Conservation (phyloP, 2,113 vertebrate species). For the Cavia porcellus region DNA sequence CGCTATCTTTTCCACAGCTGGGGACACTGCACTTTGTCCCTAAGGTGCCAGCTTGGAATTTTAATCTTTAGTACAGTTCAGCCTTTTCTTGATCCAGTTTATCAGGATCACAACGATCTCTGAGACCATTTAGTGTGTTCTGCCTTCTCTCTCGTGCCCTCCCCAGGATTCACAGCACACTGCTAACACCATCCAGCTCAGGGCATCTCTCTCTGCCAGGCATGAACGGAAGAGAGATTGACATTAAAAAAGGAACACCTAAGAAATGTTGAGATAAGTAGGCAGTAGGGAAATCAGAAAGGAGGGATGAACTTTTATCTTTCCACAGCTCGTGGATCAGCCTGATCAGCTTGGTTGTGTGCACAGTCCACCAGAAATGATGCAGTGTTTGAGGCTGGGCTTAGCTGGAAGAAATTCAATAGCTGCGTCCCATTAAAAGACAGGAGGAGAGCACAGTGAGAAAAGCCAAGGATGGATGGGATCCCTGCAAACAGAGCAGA, state of each 20-base stretch:
- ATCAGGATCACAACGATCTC: conserved; percentile 87
- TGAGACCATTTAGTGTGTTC: conserved; percentile 80
- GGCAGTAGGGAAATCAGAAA: conserved; percentile 1
- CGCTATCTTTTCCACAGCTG: conserved; percentile 44
- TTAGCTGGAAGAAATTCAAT: conserved; percentile 89
- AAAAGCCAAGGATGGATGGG: conserved; percentile 20
- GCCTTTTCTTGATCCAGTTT: conserved; percentile 73
- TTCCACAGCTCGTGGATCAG: conserved; percentile 80
- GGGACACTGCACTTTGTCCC: conserved; percentile 67
- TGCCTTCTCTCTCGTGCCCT: conserved; percentile 66
- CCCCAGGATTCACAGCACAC: conserved; percentile 79
- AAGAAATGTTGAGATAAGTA: background rate
- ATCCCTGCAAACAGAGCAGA: background rate
- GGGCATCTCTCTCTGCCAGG: conserved; percentile 62
- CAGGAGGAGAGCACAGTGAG: conserved; percentile 50
- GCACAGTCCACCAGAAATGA: conserved; percentile 90
- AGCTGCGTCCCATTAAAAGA: conserved; percentile 85
- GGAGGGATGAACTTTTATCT: conserved; percentile 89
- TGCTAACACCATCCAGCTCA: conserved; percentile 79
- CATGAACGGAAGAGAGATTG: conserved; percentile 61
- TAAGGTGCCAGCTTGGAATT: background rate
- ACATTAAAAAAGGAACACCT: conserved; percentile 15
- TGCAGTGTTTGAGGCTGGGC: conserved; percentile 90
- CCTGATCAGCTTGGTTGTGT: conserved; percentile 90
- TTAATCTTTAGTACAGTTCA: conserved; percentile 59